Conservation (phyloP, 1,140 invertebrate genomes). For the Aethina tumida region DNA sequence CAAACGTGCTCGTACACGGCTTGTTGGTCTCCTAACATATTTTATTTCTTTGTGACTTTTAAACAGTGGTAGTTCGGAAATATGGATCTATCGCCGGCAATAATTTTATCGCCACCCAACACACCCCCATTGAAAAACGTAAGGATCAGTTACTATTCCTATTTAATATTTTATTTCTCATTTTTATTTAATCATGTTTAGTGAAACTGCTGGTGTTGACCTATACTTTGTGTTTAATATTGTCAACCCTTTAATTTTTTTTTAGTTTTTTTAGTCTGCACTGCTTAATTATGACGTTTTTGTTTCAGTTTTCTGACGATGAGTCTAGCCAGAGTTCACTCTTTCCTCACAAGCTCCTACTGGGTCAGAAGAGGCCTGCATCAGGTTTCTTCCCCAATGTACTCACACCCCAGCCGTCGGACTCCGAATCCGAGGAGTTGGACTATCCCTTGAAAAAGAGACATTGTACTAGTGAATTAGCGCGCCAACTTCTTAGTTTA, state of each 20-base stretch:
- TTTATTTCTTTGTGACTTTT: not conserved
- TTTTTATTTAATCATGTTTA: conserved; percentile 1
- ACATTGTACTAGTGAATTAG: conserved; percentile 38
- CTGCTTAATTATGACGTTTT: not conserved
- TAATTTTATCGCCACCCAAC: conserved; percentile 44
- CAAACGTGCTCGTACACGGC: too few species aligned
- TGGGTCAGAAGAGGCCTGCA: conserved; percentile 36
- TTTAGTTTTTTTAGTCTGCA: not conserved
- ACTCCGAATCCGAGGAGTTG: conserved; percentile 41
- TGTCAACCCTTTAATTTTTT: conserved; percentile 3
- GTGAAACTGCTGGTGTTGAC: conserved; percentile 5
- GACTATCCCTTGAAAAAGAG: conserved; percentile 37
- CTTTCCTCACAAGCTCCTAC: conserved; percentile 15
- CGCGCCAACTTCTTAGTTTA: conserved; percentile 33
- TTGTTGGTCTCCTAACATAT: too few species aligned
- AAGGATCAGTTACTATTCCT: conserved; percentile 34
- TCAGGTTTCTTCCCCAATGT: conserved; percentile 26
- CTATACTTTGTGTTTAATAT: conserved; percentile 3
- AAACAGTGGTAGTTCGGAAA: conserved; percentile 7
- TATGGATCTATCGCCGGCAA: conserved; percentile 1
- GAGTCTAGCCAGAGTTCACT: conserved; percentile 17
- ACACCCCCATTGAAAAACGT: conserved; percentile 47
- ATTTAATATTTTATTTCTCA: conserved; percentile 16
- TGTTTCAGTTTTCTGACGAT: conserved; percentile 15
- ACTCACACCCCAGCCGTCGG: conserved; percentile 47